Conservation (phyloP, 2,888 invertebrate genomes). For the Lepeophtheirus nordmannii region DNA sequence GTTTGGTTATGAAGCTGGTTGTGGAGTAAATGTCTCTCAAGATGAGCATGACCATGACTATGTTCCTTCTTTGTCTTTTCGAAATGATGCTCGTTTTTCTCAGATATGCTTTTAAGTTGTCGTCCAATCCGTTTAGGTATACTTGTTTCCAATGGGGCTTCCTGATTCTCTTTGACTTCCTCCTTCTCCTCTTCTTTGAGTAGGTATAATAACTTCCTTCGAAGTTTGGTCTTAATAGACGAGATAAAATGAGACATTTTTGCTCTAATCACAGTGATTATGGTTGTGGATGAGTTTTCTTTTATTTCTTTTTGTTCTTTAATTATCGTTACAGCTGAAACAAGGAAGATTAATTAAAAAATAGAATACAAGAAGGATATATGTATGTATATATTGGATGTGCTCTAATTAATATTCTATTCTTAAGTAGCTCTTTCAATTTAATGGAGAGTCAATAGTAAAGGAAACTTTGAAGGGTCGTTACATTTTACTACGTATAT, state of each 20-base stretch:
- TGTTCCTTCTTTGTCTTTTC: too few relatives aligned
- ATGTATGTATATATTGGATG: not conserved
- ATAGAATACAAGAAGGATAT: not conserved
- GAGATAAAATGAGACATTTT: not conserved
- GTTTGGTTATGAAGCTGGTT: too few relatives aligned
- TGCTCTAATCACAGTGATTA: not conserved
- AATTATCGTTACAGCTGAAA: not conserved
- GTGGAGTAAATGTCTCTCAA: too few relatives aligned
- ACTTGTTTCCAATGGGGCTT: not conserved
- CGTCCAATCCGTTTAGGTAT: too few relatives aligned
- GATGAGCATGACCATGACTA: too few relatives aligned
- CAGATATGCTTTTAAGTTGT: not conserved
- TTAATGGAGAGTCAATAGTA: too few relatives aligned
- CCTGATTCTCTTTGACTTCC: not conserved
- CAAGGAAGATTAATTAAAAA: not conserved
- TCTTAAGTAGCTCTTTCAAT: too few relatives aligned
- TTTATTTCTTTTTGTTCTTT: not conserved
- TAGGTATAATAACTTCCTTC: not conserved
- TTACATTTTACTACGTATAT: too few relatives aligned
- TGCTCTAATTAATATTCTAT: too few relatives aligned
- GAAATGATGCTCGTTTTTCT: not conserved
- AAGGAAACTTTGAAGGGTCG: too few relatives aligned
- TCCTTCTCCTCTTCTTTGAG: not conserved
- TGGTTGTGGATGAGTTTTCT: not conserved
- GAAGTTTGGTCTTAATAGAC: not conserved